Evolutionary conservation across 2,888 invertebrate genomes (phyloP).

Genomic region (Pseudanteris insignis): DNA sequence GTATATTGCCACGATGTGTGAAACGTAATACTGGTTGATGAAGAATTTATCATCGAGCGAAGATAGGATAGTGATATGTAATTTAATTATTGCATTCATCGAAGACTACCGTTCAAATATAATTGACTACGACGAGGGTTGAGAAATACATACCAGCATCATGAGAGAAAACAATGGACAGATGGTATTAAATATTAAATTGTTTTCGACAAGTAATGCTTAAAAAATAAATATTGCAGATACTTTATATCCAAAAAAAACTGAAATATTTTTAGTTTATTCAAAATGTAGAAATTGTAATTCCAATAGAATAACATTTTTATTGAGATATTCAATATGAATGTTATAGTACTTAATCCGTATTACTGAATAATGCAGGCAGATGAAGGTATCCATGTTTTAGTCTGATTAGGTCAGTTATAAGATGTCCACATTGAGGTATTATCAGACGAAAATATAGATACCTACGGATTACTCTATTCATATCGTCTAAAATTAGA

Average conservation of each 20-base stretch:
- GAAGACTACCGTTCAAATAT: constrained; percentile 3
- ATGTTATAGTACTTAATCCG: no score
- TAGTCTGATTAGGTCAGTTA: constrained; percentile 37
- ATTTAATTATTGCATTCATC: constrained; percentile 20
- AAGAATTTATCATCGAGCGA: constrained; percentile 16
- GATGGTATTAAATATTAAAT: no score
- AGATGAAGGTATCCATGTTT: constrained; percentile 31
- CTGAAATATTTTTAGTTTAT: neutral
- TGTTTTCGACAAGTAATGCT: no score
- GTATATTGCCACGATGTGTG: constrained; percentile 3
- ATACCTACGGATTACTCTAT: constrained; percentile 38
- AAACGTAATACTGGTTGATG: constrained; percentile 7
- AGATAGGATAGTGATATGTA: constrained; percentile 12
- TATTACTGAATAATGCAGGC: constrained; percentile 20
- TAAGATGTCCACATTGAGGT: constrained; percentile 38
- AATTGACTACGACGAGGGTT: constrained; percentile 16
- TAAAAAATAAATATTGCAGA: no score
- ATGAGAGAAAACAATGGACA: no score
- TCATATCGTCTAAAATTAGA: constrained; percentile 38
- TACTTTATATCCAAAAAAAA: no score
- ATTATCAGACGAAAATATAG: constrained; percentile 38
- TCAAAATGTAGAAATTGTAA: neutral
- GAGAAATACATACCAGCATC: constrained; percentile 10
- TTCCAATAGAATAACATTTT: no score
- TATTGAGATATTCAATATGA: no score